These are phyloP conservation scores for Drosophila persimilis DNA, from an alignment of 1,140 invertebrate genomes.

Conservation along the genomic window DNA sequence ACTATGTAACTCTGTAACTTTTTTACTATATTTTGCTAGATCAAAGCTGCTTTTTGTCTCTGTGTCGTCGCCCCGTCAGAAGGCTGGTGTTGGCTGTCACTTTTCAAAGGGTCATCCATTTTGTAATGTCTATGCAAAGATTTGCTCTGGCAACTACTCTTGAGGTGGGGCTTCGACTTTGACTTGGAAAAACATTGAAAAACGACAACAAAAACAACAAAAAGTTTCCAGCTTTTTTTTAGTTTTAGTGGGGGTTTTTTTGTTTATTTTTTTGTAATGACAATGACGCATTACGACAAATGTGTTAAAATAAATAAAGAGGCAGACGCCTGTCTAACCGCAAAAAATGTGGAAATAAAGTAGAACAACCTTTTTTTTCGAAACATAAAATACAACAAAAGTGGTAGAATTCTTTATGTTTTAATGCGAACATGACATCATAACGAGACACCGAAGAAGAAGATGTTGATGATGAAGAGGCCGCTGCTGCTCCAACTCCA, in stretches of 20 bases:
- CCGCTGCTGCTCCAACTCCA: slow-evolving; percentile 12
- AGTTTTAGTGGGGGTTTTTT: slow-evolving; percentile 18
- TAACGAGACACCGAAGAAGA: slow-evolving; percentile 57
- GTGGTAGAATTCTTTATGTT: slow-evolving; percentile 58
- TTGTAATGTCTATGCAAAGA: slow-evolving; percentile 56
- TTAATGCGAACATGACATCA: slow-evolving; percentile 70
- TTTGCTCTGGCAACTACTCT: slow-evolving; percentile 50
- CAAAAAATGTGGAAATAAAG: slow-evolving; percentile 54
- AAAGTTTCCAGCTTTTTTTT: slow-evolving; percentile 60
- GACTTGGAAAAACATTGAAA: slow-evolving; percentile 11
- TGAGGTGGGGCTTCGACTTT: slow-evolving; percentile 20
- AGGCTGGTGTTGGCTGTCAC: slow-evolving; percentile 16
- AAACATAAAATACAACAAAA: slow-evolving; percentile 38
- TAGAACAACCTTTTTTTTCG: slow-evolving; percentile 71
- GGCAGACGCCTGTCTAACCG: slow-evolving; percentile 59
- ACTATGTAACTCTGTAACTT: no score
- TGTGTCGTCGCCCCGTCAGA: neutral
- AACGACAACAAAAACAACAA: slow-evolving; percentile 20
- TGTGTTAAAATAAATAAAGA: slow-evolving; percentile 71
- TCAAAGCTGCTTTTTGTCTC: neutral
- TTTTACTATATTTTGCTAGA: no score
- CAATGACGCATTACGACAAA: slow-evolving; percentile 74
- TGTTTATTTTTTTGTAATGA: slow-evolving; percentile 60
- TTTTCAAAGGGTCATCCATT: slow-evolving; percentile 31
- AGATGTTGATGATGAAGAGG: slow-evolving; percentile 5